phyloP scores from a whole-genome alignment of 2,797 vertebrate genomes.

The Danio jaintianensis region DNA sequence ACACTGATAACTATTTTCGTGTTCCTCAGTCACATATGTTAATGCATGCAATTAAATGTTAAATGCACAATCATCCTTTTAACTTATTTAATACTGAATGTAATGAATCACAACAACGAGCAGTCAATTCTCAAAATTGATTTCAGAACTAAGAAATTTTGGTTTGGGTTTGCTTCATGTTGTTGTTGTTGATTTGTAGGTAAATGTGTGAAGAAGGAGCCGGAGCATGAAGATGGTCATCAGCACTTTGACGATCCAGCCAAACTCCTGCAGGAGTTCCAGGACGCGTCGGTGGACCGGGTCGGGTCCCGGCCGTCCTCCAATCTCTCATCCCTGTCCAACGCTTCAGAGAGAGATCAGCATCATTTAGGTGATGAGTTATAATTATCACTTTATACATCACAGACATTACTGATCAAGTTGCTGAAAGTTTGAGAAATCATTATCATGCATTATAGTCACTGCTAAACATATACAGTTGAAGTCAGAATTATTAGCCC shows the following conservation, averaged over 20 bases:
- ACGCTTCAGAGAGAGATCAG: slow-evolving; percentile 92
- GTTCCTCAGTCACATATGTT: no score
- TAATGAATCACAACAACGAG: no score
- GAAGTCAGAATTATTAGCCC: no score
- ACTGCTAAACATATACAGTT: no score
- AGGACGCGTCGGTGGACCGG: slow-evolving; percentile 91
- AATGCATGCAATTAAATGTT: no score
- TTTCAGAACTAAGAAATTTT: no score
- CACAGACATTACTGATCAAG: background rate
- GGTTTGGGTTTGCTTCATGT: background rate
- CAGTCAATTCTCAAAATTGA: no score
- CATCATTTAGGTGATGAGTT: slow-evolving; percentile 86
- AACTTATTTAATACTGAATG: no score
- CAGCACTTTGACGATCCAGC: slow-evolving; percentile 91
- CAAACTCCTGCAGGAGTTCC: slow-evolving; percentile 94
- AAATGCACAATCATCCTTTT: no score
- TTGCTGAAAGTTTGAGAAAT: background rate
- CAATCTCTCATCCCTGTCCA: slow-evolving; percentile 95
- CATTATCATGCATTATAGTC: background rate
- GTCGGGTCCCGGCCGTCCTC: slow-evolving; percentile 94
- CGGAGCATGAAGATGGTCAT: slow-evolving; percentile 89
- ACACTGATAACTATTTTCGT: no score
- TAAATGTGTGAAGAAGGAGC: slow-evolving; percentile 92
- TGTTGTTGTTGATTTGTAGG: slow-evolving; percentile 70
- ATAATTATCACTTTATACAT: background rate